Percentiles rank a stretch among this genome's conserved stretches.
Evolutionary conservation across 2,797 vertebrate species (phyloP).

Genomic region (Eulemur rubriventer): DNA sequence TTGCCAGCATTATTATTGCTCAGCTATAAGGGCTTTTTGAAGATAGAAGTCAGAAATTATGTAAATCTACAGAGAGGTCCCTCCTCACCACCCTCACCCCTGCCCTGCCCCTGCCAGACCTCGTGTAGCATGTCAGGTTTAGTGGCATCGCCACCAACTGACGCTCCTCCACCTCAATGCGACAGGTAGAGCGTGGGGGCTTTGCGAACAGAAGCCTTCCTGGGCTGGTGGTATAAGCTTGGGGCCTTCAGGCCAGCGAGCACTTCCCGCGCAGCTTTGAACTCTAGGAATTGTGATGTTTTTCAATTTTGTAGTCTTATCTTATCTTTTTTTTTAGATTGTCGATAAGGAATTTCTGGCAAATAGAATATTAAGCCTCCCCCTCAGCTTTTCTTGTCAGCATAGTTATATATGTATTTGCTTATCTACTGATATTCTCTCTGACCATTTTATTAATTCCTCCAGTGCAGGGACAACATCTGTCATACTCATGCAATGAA

Average conservation of each 20-base stretch:
- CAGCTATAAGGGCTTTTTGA: not conserved
- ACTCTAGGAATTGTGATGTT: no score
- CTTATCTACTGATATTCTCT: not conserved
- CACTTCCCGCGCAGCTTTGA: not conserved
- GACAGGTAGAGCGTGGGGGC: fast-evolving
- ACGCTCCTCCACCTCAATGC: no score
- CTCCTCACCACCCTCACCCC: not conserved
- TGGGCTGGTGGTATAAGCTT: not conserved
- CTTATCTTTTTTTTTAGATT: not conserved
- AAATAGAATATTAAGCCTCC: not conserved
- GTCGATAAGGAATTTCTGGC: not conserved
- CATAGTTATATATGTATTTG: not conserved
- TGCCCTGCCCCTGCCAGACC: not conserved
- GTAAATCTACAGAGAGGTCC: not conserved
- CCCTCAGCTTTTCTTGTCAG: not conserved
- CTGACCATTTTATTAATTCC: not conserved
- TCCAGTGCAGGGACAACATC: not conserved
- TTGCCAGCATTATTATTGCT: not conserved
- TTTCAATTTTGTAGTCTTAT: not conserved
- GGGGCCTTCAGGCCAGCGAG: fast-evolving
- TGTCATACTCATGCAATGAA: not conserved
- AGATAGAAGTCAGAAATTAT: not conserved
- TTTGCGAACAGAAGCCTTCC: not conserved
- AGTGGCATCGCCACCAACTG: not conserved
- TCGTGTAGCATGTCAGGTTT: not conserved